Percentiles rank a stretch among this genome's conserved stretches.
Evolutionary conservation across 2,113 vertebrate genomes (phyloP).

Genomic region (Grammomys surdaster): DNA sequence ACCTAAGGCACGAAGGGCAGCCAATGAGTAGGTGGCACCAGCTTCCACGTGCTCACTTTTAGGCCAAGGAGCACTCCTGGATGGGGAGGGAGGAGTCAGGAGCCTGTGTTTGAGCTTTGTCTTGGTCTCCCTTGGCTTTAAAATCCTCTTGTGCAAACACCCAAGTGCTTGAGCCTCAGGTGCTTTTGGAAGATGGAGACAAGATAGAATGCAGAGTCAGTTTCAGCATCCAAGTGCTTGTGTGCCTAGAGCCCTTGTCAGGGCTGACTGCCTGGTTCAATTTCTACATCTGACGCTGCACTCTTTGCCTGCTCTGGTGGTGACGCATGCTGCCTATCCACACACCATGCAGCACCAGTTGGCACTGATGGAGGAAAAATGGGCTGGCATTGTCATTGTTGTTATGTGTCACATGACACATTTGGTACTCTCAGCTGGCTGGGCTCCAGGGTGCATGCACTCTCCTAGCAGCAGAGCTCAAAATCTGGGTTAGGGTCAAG

Average conservation of each 20-base stretch:
- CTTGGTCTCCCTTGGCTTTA: background rate
- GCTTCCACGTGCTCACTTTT: background rate
- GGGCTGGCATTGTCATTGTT: accelerated
- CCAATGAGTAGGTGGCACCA: background rate
- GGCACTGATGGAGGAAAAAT: background rate
- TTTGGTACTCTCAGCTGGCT: background rate
- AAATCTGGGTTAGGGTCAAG: background rate
- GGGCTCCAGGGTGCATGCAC: background rate
- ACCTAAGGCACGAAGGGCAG: background rate
- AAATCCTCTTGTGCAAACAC: background rate
- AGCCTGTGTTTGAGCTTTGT: background rate
- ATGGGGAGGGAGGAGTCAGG: background rate
- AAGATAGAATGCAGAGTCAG: background rate
- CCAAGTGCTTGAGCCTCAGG: background rate
- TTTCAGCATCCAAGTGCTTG: background rate
- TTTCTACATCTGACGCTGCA: background rate
- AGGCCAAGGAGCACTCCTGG: background rate
- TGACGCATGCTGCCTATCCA: background rate
- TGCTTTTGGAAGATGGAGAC: background rate
- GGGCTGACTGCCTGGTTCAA: background rate
- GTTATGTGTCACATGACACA: background rate
- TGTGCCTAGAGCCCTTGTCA: background rate
- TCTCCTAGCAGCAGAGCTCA: background rate
- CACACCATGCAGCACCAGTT: no score
- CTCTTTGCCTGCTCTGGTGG: background rate